A percentile compares a stretch with the other conserved stretches of the same genome.
phyloP scores from a whole-genome alignment of 1,140 invertebrate species.

The Euura saliciscinereae region DNA sequence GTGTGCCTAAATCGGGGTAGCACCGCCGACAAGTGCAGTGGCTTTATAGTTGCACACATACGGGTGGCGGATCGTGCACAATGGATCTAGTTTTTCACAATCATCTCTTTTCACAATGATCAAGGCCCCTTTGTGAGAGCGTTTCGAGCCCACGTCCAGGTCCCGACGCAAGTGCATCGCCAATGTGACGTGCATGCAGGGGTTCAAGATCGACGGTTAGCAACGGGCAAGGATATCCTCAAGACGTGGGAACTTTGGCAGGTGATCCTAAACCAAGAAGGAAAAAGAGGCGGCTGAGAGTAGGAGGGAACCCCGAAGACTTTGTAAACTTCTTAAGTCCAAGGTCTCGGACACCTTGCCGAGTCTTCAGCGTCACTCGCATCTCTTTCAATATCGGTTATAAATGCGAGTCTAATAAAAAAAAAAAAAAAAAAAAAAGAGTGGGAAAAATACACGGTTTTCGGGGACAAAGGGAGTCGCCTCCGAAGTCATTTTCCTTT shows the following conservation, averaged over 20 bases:
- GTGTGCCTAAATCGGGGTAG: neutral
- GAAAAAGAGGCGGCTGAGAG: neutral
- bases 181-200: neutral
- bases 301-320: neutral
- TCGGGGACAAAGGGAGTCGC: no score
- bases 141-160: neutral
- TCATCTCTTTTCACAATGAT: neutral
- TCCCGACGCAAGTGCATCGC: neutral
- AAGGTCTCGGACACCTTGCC: slow-evolving; percentile 4
- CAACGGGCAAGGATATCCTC: neutral
- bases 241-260: slow-evolving; percentile 6
- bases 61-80: neutral
- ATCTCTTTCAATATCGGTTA: neutral
- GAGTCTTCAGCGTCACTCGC: no score
- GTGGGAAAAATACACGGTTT: no score
- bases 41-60: neutral
- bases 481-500: no score
- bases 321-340: slow-evolving; percentile 3
- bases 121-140: neutral
- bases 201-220: slow-evolving; percentile 4
- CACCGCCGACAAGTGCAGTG: neutral
- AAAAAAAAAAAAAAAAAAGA: no score
- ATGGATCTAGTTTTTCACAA: neutral
- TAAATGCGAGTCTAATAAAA: no score
- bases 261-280: slow-evolving; percentile 1